These are phyloP conservation scores for Bombus waltoni DNA, from an alignment of 1,140 invertebrate species.

Conservation along the genomic window DNA sequence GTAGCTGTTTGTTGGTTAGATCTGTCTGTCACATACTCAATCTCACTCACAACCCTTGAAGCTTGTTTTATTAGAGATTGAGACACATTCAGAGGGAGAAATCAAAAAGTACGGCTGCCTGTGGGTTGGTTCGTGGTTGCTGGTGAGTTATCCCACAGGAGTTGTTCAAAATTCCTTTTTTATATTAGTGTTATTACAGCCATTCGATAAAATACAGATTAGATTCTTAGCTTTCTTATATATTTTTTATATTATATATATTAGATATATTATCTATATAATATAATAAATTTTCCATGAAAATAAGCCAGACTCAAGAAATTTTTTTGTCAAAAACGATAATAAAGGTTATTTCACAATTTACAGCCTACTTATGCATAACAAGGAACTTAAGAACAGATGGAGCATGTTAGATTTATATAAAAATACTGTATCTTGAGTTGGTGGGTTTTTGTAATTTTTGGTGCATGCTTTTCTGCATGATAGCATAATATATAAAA, in stretches of 20 bases:
- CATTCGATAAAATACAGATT: slow-evolving; percentile 19
- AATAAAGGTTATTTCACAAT: slow-evolving; percentile 1
- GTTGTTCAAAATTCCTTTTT: slow-evolving; percentile 78
- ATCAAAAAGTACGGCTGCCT: slow-evolving; percentile 81
- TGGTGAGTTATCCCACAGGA: slow-evolving; percentile 82
- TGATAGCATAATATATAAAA: slow-evolving; percentile 15
- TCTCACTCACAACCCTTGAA: slow-evolving; percentile 80
- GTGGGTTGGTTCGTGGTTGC: slow-evolving; percentile 81
- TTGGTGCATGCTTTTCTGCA: slow-evolving; percentile 51
- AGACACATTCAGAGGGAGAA: slow-evolving; percentile 81
- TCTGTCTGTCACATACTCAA: slow-evolving; percentile 82
- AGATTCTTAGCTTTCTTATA: slow-evolving; percentile 15
- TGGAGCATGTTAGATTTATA: slow-evolving; percentile 29
- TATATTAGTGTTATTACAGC: slow-evolving; percentile 54
- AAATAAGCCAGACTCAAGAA: slow-evolving; percentile 78
- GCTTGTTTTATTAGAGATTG: slow-evolving; percentile 83
- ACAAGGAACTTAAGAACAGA: slow-evolving; percentile 8
- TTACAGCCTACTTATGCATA: slow-evolving; percentile 27
- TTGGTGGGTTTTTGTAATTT: slow-evolving; percentile 24
- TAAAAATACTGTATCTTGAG: slow-evolving; percentile 1
- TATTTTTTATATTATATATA: background rate
- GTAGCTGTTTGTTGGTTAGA: slow-evolving; percentile 83
- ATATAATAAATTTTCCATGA: slow-evolving; percentile 75
- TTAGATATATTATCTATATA: background rate
- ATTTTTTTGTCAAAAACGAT: background rate